Evolutionary conservation across 2,797 vertebrate species (phyloP), one percentile per base, ranked within the genome.

Genomic region (Halcyon badia): DNA sequence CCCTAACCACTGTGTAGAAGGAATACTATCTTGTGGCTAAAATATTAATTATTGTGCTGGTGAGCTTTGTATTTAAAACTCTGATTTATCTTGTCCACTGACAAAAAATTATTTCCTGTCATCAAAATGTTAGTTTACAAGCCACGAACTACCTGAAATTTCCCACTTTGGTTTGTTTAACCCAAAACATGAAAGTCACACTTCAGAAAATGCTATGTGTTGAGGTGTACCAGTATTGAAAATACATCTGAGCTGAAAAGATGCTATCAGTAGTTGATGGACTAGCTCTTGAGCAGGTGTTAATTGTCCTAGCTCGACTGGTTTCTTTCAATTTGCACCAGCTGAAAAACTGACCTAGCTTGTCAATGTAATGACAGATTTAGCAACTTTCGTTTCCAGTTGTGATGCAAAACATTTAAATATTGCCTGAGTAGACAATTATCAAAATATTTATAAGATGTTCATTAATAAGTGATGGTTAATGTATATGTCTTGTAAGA

Each of bases 1-100:
- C 94, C 89, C 94, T 94, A 96, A 97, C 94, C 92, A 96, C 95
- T 97, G 88, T 95, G 89, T 91, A 86, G 88, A 92, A 91, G 60
- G 65, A 94, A 60, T 94, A 64, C 64, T 95, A 51, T 85, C 70
- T 93, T 96, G 39, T 95, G 75, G 91, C 77, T 92, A 60, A 92
- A 94, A 77, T 95, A 92, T 65, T 76, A 81, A 87, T 77, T 95
- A 76, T 84, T 90, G 77, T 93, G 83, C 89, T 97, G 42, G 91
- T 95, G 86, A 95, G 94, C 87, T 96, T 95, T 96, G 92, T 95
- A 73, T 93, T 89, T 95, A 49, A 81, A 89, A 72, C n/a, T 92
- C 89, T 83, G 35, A 87, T 87, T 90, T 87, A 61, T 60, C 44
- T 82, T 87, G 25, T 90, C 60, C 64, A 52, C 18, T 61, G 60